These are phyloP conservation scores for Drosophila affinis DNA, from an alignment of 2,888 invertebrate species.

Conservation along the genomic window DNA sequence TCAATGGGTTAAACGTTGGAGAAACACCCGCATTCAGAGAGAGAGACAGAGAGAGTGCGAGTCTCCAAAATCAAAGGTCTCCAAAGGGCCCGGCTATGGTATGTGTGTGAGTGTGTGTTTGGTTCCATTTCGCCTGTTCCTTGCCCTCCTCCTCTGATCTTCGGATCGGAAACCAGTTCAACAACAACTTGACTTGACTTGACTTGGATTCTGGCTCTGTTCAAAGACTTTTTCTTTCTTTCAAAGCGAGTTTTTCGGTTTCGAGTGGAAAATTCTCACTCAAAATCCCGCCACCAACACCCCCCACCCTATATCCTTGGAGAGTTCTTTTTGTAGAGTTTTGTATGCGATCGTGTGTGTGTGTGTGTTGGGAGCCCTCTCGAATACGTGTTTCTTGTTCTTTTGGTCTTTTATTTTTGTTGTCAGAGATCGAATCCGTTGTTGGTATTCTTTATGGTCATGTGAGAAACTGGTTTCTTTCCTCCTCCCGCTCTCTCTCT, in stretches of 20 bases:
- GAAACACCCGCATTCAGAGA: conserved; percentile 63
- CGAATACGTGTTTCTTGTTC: conserved; percentile 59
- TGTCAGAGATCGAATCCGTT: conserved; percentile 62
- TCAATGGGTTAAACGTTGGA: conserved; percentile 63
- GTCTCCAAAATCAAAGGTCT: conserved; percentile 55
- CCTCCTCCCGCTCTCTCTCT: conserved; percentile 6
- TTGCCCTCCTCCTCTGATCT: neutral
- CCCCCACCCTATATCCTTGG: conserved; percentile 19
- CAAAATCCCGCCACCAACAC: conserved; percentile 1
- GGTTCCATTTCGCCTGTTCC: conserved; percentile 21
- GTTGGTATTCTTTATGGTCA: conserved; percentile 48
- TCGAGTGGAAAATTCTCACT: conserved; percentile 59
- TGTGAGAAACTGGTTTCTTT: conserved; percentile 70
- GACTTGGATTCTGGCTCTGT: conserved; percentile 50
- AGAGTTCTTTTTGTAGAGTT: conserved; percentile 30
- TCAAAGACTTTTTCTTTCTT: conserved; percentile 80
- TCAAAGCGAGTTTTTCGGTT: conserved; percentile 55
- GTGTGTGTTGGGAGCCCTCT: conserved; percentile 55
- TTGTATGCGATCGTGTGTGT: neutral
- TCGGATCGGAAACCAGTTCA: conserved; percentile 70
- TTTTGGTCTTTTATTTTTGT: conserved; percentile 51
- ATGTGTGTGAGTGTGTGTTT: conserved; percentile 41
- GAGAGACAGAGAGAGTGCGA: conserved; percentile 3
- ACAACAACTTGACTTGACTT: conserved; percentile 71
- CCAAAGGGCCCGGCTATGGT: conserved; percentile 63